Evolutionary conservation across 2,888 invertebrate species (phyloP).

Genomic region (Rhopalosiphum nymphaeae): DNA sequence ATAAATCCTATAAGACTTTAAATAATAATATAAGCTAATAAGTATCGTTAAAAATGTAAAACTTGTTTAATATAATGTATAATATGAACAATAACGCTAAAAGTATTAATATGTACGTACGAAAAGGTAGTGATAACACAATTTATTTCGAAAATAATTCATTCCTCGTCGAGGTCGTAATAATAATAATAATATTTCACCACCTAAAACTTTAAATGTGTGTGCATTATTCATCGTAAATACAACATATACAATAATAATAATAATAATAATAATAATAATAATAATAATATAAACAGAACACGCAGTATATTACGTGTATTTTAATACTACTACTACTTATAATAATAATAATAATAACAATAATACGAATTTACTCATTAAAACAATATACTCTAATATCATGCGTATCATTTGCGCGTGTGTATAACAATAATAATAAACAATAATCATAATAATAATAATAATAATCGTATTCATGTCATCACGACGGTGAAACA

Average conservation of each 20-base stretch:
- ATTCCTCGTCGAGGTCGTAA: not conserved
- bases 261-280: slow-evolving; percentile 18
- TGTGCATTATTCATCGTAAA: not conserved
- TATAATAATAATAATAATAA: not conserved
- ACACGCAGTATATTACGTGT: not conserved
- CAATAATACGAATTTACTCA: slow-evolving; percentile 57
- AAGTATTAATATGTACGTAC: slow-evolving; percentile 14
- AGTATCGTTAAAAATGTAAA: slow-evolving; percentile 1
- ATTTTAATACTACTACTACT: not conserved
- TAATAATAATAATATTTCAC: slow-evolving; percentile 27
- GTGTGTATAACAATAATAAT: slow-evolving; percentile 47
- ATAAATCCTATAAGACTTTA: slow-evolving; percentile 48
- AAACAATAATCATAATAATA: slow-evolving; percentile 8
- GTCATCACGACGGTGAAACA: not conserved
- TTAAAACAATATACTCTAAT: slow-evolving; percentile 9
- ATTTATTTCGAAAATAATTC: not conserved
- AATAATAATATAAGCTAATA: slow-evolving; percentile 37
- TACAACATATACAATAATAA: not conserved
- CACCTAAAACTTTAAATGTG: not conserved
- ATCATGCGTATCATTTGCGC: not conserved
- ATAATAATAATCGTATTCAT: not conserved
- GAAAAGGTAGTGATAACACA: not conserved
- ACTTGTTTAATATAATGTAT: slow-evolving; percentile 6
- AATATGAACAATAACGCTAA: not conserved
- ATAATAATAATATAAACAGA: slow-evolving; percentile 5